phyloP scores from a whole-genome alignment of 1,140 invertebrate species.

The Amphibalanus amphitrite region DNA sequence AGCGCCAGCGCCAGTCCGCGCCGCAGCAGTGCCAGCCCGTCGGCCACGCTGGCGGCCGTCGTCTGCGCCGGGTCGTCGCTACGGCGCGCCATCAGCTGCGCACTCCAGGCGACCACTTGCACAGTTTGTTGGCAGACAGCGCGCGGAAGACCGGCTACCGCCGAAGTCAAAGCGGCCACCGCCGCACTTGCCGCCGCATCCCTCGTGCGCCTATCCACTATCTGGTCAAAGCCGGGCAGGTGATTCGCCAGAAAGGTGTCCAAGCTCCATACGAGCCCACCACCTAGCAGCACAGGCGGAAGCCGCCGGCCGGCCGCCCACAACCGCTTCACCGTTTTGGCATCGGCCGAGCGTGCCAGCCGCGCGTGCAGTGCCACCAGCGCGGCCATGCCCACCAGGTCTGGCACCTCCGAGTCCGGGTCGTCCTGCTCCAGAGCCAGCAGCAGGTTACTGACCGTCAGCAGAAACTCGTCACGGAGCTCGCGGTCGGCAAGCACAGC shows the following conservation, averaged over 20 bases:
- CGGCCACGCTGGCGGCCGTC: slow-evolving; percentile 7
- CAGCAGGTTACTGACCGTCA: slow-evolving; percentile 1
- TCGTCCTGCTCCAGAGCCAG: slow-evolving; percentile 13
- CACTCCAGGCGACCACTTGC: slow-evolving; percentile 16
- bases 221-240: neutral
- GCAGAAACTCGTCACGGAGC: slow-evolving; percentile 5
- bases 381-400: slow-evolving; percentile 12
- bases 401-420: slow-evolving; percentile 21
- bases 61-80: neutral
- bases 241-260: neutral
- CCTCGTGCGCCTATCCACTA: neutral
- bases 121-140: slow-evolving; percentile 36
- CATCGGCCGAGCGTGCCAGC: slow-evolving; percentile 6
- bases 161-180: slow-evolving; percentile 29
- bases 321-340: slow-evolving; percentile 4
- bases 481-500: slow-evolving; percentile 26
- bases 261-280: slow-evolving; percentile 1
- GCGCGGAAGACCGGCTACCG: slow-evolving; percentile 39
- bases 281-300: neutral
- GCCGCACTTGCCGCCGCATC: slow-evolving; percentile 1
- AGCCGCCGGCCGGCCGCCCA: slow-evolving; percentile 6
- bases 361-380: slow-evolving; percentile 7
- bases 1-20: slow-evolving; percentile 45
- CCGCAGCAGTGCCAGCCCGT: slow-evolving; percentile 18
- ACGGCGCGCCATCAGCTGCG: slow-evolving; percentile 4